Evolutionary conservation across 2,888 invertebrate genomes (phyloP), one percentile per base, ranked within the genome.

Genomic region (Zaprionus bogoriensis): DNA sequence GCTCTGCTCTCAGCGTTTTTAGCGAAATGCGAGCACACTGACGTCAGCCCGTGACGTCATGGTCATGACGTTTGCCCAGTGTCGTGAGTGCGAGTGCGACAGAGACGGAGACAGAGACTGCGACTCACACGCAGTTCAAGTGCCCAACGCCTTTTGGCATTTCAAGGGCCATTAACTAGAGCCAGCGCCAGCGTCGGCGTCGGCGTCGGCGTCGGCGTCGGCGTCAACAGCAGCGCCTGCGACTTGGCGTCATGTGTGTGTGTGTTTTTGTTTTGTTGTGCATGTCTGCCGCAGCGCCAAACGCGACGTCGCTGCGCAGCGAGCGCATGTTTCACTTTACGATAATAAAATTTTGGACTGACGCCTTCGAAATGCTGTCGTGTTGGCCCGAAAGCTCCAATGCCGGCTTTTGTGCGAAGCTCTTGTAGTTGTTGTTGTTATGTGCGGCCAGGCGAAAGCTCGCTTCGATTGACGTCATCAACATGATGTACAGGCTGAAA

Each of bases 401-500:
- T 71, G 73, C 83, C 88, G 88, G 88, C 83, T 73, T 87, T 87
- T 85, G 69, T 67, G 57, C 41, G 6, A 19, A 39, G 38, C 38
- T 48, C 41, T 23, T 50, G 55, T 41, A 52, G 23, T 55, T 58
- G 54, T 55, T 57, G 67, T 82, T 74, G 72, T 73, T 68, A 73
- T 70, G 74, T 78, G 77, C 32, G 64, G 58, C 62, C 23, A 41
- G 42, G 20, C 23, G 47, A n/a, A n/a, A 89, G 89, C 89, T 89
- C 87, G 88, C n/a, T 74, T 66, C 88, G 65, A 89, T 89, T 89
- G 89, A 89, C 89, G 89, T 89, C 89, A 89, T 82, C 75, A 70
- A 62, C 64, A 59, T 74, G 74, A 73, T 75, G 74, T 78, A 74
- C 67, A 82, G 75, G 58, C 60, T 70, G 75, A 77, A 83, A 77